A percentile compares a stretch with the other conserved stretches of the same genome.
Conservation (phyloP, 2,888 invertebrate genomes). For the Geophilus truncorum region DNA sequence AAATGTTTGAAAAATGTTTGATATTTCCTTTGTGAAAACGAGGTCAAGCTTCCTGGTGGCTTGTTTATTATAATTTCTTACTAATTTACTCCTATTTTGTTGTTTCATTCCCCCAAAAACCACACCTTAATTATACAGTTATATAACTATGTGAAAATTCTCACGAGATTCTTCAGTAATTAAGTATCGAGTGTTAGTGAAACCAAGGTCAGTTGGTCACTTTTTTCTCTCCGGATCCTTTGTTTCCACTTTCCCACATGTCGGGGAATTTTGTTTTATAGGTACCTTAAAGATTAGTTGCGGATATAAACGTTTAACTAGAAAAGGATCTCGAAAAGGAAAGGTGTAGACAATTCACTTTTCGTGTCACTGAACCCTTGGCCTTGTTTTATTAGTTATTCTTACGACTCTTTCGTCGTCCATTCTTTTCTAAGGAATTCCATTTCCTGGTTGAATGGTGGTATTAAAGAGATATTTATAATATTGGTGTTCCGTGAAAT, state of each 20-base stretch:
- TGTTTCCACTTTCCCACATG: background rate
- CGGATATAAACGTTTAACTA: background rate
- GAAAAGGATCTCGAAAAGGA: background rate
- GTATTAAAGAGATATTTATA: background rate
- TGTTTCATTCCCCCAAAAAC: background rate
- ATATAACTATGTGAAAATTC: background rate
- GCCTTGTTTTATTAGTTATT: background rate
- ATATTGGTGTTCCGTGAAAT: background rate
- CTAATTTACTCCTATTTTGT: background rate
- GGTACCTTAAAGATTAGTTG: background rate
- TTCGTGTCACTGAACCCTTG: conserved; percentile 1
- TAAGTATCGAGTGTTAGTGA: background rate
- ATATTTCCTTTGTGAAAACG: no score
- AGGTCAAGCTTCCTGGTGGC: background rate
- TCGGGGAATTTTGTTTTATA: background rate
- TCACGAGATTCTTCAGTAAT: background rate
- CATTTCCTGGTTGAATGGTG: background rate
- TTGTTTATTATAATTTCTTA: background rate
- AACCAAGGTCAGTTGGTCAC: conserved; percentile 10
- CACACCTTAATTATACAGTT: background rate
- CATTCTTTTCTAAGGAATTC: background rate
- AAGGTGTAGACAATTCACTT: background rate
- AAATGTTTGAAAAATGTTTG: no score
- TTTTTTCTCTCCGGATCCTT: no score
- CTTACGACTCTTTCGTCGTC: background rate